A percentile compares a stretch with the other conserved stretches of the same genome.
Evolutionary conservation across 2,888 invertebrate species (phyloP).

Genomic region (Drosophila kokeensis): DNA sequence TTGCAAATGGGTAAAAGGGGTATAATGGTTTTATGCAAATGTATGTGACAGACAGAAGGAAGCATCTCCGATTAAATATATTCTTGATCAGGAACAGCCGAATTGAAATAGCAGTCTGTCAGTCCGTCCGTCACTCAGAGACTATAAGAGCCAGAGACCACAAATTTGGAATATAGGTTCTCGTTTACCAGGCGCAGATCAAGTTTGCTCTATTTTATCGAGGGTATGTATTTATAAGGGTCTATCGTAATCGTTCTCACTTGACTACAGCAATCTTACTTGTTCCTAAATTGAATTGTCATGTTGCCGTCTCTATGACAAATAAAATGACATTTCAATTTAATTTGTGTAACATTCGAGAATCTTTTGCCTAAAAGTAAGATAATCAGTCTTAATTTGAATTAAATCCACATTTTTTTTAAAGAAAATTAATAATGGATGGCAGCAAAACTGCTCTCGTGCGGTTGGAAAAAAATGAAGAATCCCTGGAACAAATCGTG

Average conservation of each 20-base stretch:
- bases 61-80: too few species aligned
- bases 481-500: background rate
- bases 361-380: background rate
- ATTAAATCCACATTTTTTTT: background rate
- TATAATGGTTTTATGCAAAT: background rate
- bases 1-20: background rate
- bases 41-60: too few species aligned
- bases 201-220: too few species aligned
- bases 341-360: background rate
- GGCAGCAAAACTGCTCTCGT: background rate
- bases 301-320: background rate
- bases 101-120: too few species aligned
- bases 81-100: too few species aligned
- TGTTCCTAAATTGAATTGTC: background rate
- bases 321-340: background rate
- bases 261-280: background rate
- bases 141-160: background rate
- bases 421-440: background rate
- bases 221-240: too few species aligned
- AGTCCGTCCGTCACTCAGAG: too few species aligned
- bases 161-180: background rate
- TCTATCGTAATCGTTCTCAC: background rate
- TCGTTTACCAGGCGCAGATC: background rate
- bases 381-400: background rate
- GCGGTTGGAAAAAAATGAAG: background rate